Evolutionary conservation across 2,797 vertebrate genomes (phyloP), one percentile per base, ranked within the genome.

Genomic region (Argya squamiceps): DNA sequence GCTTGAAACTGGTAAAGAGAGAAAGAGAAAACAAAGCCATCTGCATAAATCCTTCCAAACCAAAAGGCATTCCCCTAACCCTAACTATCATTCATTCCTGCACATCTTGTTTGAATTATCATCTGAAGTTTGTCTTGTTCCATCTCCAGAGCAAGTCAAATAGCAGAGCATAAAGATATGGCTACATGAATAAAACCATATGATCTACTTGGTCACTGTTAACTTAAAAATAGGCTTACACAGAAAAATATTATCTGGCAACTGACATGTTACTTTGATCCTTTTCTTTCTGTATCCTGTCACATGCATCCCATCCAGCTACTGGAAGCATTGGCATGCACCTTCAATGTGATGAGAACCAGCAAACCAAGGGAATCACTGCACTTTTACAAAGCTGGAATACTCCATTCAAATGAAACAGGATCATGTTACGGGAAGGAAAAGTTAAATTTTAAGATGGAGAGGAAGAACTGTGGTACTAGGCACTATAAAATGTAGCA

Each of bases 51-150:
- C 96, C 88, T 97, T 96, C 94, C 63, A 89, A 97, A 97, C 78
- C 44, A 88, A 93, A 96, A 97, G 92, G 88, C 96, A 97, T 98
- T 97, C 97, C 95, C 95, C 77, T 86, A 90, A 93, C 84, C 89
- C 92, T 92, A 88, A 97, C 92, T 92, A 96, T 96, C 95, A 97
- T 90, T 91, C 78, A 95, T 97, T 97, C 96, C 92, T 76, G 67
- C 94, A 97, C 98, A 98, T 97, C 97, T 98, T 98, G 98, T 98
- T 98, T 97, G 88, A 96, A 97, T 98, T 98, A 97, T 52, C 95
- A 90, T 97, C 92, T 97, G 86, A 98, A 89, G 96, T 96, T 96
- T 88, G 88, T 97, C 97, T 98, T 97, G 97, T 97, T 96, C 97
- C 93, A 87, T 97, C 96, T 96, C 96, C 95, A 97, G 94, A 97